Conservation (phyloP, 1,140 invertebrate genomes). For the Trichonephila clavipes region DNA sequence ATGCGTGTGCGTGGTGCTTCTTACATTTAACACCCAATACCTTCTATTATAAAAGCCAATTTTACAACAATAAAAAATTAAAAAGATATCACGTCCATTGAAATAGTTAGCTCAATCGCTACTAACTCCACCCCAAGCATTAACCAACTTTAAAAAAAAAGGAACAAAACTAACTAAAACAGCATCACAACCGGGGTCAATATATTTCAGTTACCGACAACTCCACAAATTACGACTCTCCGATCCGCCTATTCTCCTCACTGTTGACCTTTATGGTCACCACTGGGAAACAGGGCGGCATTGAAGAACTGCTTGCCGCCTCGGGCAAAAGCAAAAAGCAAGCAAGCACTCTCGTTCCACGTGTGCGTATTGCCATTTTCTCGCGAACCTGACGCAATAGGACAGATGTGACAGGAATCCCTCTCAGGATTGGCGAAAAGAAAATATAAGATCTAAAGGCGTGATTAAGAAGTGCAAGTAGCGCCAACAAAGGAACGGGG, state of each 20-base stretch:
- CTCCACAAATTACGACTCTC: no score
- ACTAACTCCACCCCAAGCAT: no score
- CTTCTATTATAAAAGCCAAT: no score
- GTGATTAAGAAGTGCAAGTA: neutral
- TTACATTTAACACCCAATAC: no score
- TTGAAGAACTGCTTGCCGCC: neutral
- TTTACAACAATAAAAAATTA: no score
- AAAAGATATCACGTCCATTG: no score
- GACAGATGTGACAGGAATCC: neutral
- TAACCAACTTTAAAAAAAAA: no score
- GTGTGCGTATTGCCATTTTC: neutral
- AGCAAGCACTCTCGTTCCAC: neutral
- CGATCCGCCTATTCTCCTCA: neutral
- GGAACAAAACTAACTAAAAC: no score
- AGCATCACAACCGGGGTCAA: no score
- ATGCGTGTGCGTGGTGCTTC: no score
- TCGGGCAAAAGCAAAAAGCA: neutral
- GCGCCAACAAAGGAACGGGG: constrained; percentile 22
- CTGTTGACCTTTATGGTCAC: constrained; percentile 3
- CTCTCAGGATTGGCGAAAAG: neutral
- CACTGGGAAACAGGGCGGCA: neutral
- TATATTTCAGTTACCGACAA: no score
- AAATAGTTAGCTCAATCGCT: no score
- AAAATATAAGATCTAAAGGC: neutral
- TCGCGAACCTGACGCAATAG: neutral